Evolutionary conservation across 2,888 invertebrate species (phyloP), one percentile per base, ranked within the genome.

Genomic region (Chrysolina oricalcia): DNA sequence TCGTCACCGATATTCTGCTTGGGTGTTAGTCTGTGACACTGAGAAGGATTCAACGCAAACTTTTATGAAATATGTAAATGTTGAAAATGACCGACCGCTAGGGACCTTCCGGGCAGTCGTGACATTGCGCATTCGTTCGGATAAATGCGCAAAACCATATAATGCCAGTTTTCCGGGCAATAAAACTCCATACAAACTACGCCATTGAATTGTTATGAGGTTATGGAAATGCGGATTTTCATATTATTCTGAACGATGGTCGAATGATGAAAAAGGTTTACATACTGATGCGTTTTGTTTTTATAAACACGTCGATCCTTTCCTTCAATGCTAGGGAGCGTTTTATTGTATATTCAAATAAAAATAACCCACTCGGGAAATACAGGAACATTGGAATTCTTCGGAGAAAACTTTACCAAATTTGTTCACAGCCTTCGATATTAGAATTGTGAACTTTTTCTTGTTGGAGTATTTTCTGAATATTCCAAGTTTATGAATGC

Each of bases 11-110:
- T 11, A n/a, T 40, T 9, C 63, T 35, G 17, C 17, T 11, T 19
- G 13, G 13, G 13, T 63, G 41, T 63, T 15, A 35, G 27, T 40
- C 65, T 10, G n/a, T 21, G 15, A 21, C 80, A 78, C 80, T 72
- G 78, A 68, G 63, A 80, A 82, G 80, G 82, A 85, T 85, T 83
- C 84, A 83, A 84, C 83, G 75, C 80, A 86, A 87, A 87, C 84
- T 87, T 87, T 86, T 86, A 86, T 86, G 86, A 87, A 87, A 87
- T 87, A 87, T 88, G 87, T 85, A 87, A 88, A 88, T 87, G 83
- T 80, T 81, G 78, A 83, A 84, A 84, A 86, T 85, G 82, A 84
- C 81, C 79, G 83, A 78, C 82, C 84, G 76, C 83, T 74, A 78
- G 84, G 82, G 84, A 82, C 79, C 63, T 71, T 72, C 73, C 70